These are phyloP conservation scores for Pardosa pseudoannulata DNA, from an alignment of 2,888 invertebrate genomes.

Conservation along the genomic window DNA sequence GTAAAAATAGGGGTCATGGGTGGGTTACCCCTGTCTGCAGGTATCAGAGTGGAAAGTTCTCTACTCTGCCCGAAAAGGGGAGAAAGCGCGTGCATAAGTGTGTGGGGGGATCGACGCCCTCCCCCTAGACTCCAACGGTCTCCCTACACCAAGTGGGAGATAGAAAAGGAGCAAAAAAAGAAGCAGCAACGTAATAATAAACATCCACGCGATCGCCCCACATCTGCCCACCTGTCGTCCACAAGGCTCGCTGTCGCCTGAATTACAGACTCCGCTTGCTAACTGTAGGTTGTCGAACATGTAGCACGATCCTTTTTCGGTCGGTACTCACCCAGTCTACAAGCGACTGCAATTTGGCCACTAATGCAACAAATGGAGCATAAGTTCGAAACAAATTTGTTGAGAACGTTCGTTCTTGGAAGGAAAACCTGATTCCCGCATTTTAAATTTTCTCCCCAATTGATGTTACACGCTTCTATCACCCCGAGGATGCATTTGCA, in stretches of 20 bases:
- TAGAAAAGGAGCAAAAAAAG: constrained; percentile 11
- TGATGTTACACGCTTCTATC: too few species aligned
- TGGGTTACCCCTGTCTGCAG: not conserved
- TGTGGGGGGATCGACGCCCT: not conserved
- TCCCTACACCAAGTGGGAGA: not conserved
- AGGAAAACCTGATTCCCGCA: too few species aligned
- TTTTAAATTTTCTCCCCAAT: too few species aligned
- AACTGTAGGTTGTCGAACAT: not conserved
- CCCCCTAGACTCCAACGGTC: constrained; percentile 37
- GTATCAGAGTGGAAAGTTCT: constrained; percentile 18
- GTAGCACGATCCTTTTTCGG: not conserved
- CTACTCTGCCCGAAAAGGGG: not conserved
- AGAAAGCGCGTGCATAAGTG: not conserved
- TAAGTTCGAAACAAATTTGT: too few species aligned
- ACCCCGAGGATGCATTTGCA: too few species aligned
- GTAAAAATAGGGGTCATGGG: not conserved
- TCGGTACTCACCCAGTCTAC: not conserved
- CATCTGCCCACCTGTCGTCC: constrained; percentile 61
- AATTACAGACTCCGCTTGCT: not conserved
- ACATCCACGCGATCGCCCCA: constrained; percentile 66
- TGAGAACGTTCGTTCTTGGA: too few species aligned
- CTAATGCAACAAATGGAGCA: too few species aligned
- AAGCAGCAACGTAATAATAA: constrained; percentile 60
- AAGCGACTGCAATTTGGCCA: too few species aligned
- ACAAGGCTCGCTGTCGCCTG: constrained; percentile 11